Base-by-base conservation (phyloP, 2,113 vertebrate species). In the Acanthisitta chloris region DNA sequence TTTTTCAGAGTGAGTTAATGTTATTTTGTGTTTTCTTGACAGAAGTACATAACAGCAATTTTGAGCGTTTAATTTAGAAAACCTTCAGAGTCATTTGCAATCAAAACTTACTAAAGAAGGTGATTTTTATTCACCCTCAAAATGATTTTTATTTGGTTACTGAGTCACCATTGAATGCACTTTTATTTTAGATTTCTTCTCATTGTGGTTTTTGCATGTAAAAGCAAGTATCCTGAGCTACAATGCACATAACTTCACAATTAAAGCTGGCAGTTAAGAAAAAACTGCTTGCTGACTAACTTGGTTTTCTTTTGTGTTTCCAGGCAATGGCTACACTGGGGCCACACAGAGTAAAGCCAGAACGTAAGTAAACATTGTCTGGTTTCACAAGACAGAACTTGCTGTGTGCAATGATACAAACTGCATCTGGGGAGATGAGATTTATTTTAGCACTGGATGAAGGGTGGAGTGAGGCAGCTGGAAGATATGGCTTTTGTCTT, bases 311-410 rank as follows among this genome's bases (percentile, higher is more conserved):
- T 91, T 86, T 89, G 33, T 91, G 79, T 81, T 96, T 92, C 14
- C 97, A 99, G 99, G 99, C 99, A 71, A 99, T 99, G 99, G 99
- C 99, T 74, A 99, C 99, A 0, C 88, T 99, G 94, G 99, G 98
- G 76, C 99, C 99, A 21, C 99, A 99, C 94, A 98, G 99, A 97
- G 99, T 98, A 94, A 99, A 99, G 97, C 96, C 98, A 70, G 99
- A 99, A 88, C 98, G 99, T 99, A 98, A 99, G 98, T 99, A 69
- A 91, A 69, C 51, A 16, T 69, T 21, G 12, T 57, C 17, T 46
- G 20, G 10, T 77, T 96, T 90, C 48, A 36, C 65, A 81, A 72
- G 81, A 38, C 29, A 69, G 48, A 82, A 40, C 42, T 81, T 94
- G 45, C 58, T 66, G 6, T 34, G 36, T 91, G 25, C 36, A 54